These are phyloP conservation scores for Cynodonichthys magdalenae DNA, from an alignment of 2,797 vertebrate genomes.

Conservation along the genomic window DNA sequence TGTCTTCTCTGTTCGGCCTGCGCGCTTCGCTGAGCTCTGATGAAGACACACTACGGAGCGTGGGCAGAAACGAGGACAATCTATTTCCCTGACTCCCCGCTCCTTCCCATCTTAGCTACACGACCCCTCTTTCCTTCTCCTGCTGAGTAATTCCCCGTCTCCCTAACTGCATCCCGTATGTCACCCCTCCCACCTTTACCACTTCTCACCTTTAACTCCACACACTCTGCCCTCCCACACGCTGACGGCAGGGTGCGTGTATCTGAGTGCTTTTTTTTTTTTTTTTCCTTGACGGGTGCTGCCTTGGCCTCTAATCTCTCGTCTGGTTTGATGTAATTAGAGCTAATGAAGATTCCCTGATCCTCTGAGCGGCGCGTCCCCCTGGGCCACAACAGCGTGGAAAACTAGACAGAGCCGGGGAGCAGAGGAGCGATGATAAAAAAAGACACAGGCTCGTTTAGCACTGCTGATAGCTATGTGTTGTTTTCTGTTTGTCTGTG, in stretches of 20 bases:
- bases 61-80: constrained; percentile 70
- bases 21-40: constrained; percentile 72
- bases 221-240: constrained; percentile 54
- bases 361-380: constrained; percentile 72
- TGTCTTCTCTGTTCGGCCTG: constrained; percentile 60
- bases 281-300: constrained; percentile 60
- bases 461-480: constrained; percentile 71
- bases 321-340: constrained; percentile 84
- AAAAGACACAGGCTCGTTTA: constrained; percentile 73
- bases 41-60: constrained; percentile 73
- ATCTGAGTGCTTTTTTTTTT: constrained; percentile 28
- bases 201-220: constrained; percentile 66
- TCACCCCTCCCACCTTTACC: constrained; percentile 54
- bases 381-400: constrained; percentile 66
- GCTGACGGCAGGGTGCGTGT: constrained; percentile 43
- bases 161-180: constrained; percentile 49
- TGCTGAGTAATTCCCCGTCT: constrained; percentile 56
- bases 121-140: constrained; percentile 37
- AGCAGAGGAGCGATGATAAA: constrained; percentile 71
- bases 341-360: constrained; percentile 83
- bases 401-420: constrained; percentile 69
- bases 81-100: constrained; percentile 67
- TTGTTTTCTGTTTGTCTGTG: constrained; percentile 41
- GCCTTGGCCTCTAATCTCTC: constrained; percentile 78
- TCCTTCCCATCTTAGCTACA: constrained; percentile 37